Base-by-base conservation (phyloP, 1,140 invertebrate genomes). In the Neodiprion lecontei region DNA sequence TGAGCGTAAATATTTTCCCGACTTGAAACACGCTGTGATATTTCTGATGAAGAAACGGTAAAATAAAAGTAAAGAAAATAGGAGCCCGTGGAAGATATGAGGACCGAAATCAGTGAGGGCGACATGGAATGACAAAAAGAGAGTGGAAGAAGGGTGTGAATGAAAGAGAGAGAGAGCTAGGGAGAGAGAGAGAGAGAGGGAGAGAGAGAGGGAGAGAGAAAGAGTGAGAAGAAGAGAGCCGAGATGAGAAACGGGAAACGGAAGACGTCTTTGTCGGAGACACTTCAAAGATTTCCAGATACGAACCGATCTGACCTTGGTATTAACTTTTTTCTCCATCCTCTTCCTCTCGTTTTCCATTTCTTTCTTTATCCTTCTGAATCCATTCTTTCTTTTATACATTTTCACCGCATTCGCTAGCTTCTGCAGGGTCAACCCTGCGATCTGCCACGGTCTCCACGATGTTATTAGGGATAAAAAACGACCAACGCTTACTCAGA, bases 191-290 rank as follows among this genome's bases (percentile, higher is more conserved):
- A 65, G 73, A 23, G n/a, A 74, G 72, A 75, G 48, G 50, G 73
- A 23, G n/a, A 72, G 74, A 65, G 14, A 23, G 74, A 61, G 72
- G 74, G 72, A 79, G 71, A 76, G 76, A 78, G 66, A 79, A 80
- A 83, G 75, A 75, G 76, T 48, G 50, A 72, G 17, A 40, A 40
- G 28, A 40, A 40, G 28, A 40, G 28, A 5, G 28, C 28, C n/a
- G 53, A 61, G 11, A 9, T 61, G 53, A 61, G 9, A 61, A 61
- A 61, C 53, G 53, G 53, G n/a, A 61, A 61, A 61, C 53, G 53
- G 53, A 61, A 5, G n/a, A 61, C 53, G 53, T 61, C 53, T 61
- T 61, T 61, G 53, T 61, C 53, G 53, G 7, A 61, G 53, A 61
- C 53, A 61, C 53, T 61, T 61, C 53, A 61, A 14, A 61, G 53